phyloP scores from a whole-genome alignment of 1,140 invertebrate species.

The Apocrypta bakeri region DNA sequence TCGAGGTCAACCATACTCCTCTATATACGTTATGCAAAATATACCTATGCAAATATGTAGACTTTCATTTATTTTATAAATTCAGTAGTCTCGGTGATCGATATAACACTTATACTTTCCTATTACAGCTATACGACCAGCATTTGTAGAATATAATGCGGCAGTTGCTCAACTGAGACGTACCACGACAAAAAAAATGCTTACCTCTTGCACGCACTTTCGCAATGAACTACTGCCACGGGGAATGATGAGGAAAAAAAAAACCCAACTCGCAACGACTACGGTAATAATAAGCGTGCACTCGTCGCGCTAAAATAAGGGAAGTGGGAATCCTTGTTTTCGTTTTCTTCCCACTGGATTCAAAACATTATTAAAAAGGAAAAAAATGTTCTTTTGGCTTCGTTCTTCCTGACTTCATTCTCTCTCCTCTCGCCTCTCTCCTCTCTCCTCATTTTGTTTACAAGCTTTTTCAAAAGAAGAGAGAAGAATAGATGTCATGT shows the following conservation, averaged over 20 bases:
- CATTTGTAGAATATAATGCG: not conserved
- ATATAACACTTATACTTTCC: no score
- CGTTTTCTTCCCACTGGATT: conserved; percentile 17
- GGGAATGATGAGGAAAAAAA: no score
- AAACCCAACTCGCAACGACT: not conserved
- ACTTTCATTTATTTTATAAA: no score
- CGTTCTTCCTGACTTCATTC: not conserved
- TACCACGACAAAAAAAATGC: no score
- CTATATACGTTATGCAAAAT: no score
- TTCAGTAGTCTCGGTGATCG: no score
- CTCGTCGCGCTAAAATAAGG: not conserved
- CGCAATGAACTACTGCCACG: not conserved
- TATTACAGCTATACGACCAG: not conserved
- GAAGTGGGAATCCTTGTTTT: conserved; percentile 33
- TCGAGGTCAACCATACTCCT: no score
- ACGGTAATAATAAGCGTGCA: conserved; percentile 10
- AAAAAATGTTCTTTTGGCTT: conserved; percentile 18
- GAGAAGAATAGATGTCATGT: conserved; percentile 20
- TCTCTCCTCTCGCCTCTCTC: not conserved
- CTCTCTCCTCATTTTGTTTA: not conserved
- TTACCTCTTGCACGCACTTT: not conserved
- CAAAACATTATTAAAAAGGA: conserved; percentile 43
- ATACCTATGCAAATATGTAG: no score
- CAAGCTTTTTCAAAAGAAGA: conserved; percentile 27
- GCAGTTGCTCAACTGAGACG: no score